Conservation (phyloP, 2,888 invertebrate species). For the Protophormia terraenovae region DNA sequence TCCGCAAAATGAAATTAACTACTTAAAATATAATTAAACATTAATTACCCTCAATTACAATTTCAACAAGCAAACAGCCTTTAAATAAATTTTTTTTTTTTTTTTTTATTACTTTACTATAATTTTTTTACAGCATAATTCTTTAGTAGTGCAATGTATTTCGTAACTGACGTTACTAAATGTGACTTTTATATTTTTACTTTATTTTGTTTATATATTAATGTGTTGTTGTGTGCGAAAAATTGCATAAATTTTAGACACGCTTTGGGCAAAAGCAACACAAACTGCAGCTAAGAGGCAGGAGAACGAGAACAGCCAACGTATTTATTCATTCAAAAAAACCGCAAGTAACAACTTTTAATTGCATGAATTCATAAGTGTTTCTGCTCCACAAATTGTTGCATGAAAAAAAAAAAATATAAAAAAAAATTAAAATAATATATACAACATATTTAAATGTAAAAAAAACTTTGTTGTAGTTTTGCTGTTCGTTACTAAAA, state of each 20-base stretch:
- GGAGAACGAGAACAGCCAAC: neutral
- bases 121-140: neutral
- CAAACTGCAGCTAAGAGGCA: neutral
- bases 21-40: conserved; percentile 41
- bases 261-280: no score
- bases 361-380: conserved; percentile 60
- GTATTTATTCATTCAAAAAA: neutral
- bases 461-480: neutral
- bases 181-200: neutral
- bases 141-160: neutral
- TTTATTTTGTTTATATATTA: neutral
- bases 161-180: neutral
- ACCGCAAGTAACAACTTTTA: conserved; percentile 47
- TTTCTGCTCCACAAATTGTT: conserved; percentile 57
- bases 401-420: neutral
- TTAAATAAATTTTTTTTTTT: conserved; percentile 2
- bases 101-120: neutral
- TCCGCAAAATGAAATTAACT: conserved; percentile 35
- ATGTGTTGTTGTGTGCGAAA: neutral
- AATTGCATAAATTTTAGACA: neutral
- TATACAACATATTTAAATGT: neutral
- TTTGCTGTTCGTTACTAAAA: conserved; percentile 5
- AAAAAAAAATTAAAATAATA: neutral
- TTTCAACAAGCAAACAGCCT: conserved; percentile 22
- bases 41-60: conserved; percentile 52